Percentiles rank a stretch among this genome's conserved stretches.
phyloP scores from a whole-genome alignment of 2,888 invertebrate species.

The Chrysolina americana region DNA sequence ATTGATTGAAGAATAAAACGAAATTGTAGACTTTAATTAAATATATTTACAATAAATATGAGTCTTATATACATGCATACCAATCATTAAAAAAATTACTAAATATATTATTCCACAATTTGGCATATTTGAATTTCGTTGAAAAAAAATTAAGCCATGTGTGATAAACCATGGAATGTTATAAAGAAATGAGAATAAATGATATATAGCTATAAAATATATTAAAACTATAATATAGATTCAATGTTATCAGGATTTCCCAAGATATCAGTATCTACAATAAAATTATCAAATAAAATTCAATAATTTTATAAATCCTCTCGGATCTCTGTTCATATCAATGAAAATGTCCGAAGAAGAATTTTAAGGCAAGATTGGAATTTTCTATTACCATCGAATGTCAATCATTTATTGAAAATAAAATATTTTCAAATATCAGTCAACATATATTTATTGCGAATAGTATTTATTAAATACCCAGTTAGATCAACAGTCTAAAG shows the following conservation, averaged over 20 bases:
- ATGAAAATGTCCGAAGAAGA: slow-evolving; percentile 38
- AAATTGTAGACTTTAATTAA: slow-evolving; percentile 59
- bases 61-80: slow-evolving; percentile 60
- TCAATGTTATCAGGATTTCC: background rate
- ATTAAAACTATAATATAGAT: slow-evolving; percentile 35
- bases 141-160: slow-evolving; percentile 45
- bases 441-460: slow-evolving; percentile 48
- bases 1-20: slow-evolving; percentile 18
- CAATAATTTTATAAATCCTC: slow-evolving; percentile 43
- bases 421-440: slow-evolving; percentile 42
- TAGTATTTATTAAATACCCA: slow-evolving; percentile 30
- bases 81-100: slow-evolving; percentile 53
- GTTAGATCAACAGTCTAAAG: slow-evolving; percentile 15
- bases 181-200: slow-evolving; percentile 36
- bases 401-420: slow-evolving; percentile 45
- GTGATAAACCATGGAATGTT: slow-evolving; percentile 52
- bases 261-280: slow-evolving; percentile 47
- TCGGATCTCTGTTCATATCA: slow-evolving; percentile 40
- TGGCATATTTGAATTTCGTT: slow-evolving; percentile 48
- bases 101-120: slow-evolving; percentile 45
- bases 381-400: slow-evolving; percentile 43
- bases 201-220: slow-evolving; percentile 10
- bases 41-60: slow-evolving; percentile 63
- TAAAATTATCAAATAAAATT: slow-evolving; percentile 47
- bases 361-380: slow-evolving; percentile 60